Conservation (phyloP, 2,797 vertebrate genomes). For the Gephyroberyx darwinii region DNA sequence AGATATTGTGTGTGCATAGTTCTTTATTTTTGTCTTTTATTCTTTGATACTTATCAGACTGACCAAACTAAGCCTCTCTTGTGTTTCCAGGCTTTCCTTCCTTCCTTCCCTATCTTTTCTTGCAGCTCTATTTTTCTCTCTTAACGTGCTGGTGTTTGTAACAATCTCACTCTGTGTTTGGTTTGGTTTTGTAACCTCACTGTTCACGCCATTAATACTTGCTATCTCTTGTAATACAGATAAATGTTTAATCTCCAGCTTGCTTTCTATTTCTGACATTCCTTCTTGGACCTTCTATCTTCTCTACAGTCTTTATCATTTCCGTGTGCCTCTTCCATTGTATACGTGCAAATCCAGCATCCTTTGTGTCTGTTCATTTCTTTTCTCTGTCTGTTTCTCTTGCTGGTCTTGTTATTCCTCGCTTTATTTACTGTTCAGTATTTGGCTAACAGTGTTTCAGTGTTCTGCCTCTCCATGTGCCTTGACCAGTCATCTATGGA, state of each 20-base stretch:
- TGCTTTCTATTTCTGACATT: conserved; percentile 68
- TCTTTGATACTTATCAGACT: conserved; percentile 80
- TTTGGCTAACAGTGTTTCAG: conserved; percentile 69
- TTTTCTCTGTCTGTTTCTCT: not conserved
- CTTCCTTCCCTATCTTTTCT: conserved; percentile 79
- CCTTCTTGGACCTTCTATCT: conserved; percentile 61
- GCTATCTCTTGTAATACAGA: conserved; percentile 79
- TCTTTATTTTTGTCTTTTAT: conserved; percentile 75
- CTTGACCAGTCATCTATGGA: conserved; percentile 77
- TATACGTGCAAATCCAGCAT: conserved; percentile 62
- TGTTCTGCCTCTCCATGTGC: conserved; percentile 76
- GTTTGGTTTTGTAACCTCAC: conserved; percentile 79
- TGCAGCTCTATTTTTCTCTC: conserved; percentile 78
- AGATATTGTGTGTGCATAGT: conserved; percentile 70
- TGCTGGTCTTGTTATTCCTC: not conserved
- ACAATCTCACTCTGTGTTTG: conserved; percentile 78
- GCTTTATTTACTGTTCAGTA: conserved; percentile 61
- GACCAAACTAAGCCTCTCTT: conserved; percentile 83
- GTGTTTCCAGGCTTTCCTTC: conserved; percentile 79
- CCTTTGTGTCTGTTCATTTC: conserved; percentile 24
- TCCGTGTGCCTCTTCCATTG: conserved; percentile 59
- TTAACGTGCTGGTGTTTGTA: conserved; percentile 81
- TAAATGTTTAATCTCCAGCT: conserved; percentile 62
- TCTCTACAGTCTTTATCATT: conserved; percentile 70
- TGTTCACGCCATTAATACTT: conserved; percentile 82